Evolutionary conservation across 2,113 vertebrate genomes (phyloP).

Genomic region (Nycticorax nycticorax): DNA sequence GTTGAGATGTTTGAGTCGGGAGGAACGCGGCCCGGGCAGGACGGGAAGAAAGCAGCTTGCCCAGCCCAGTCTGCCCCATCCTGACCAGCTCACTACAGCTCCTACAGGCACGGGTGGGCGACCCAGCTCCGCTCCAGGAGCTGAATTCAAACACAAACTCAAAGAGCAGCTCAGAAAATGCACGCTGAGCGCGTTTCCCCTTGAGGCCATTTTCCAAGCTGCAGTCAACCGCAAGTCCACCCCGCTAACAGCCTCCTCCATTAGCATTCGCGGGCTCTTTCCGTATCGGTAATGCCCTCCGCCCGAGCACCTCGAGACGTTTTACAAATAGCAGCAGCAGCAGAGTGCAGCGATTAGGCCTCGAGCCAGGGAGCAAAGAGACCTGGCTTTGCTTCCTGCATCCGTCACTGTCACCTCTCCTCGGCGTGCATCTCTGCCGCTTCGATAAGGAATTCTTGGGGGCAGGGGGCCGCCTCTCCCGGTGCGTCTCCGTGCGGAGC

Average conservation of each 20-base stretch:
- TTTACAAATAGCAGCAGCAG: background rate
- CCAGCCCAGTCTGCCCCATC: accelerated
- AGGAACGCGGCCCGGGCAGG: background rate
- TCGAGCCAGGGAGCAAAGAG: background rate
- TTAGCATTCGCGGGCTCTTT: background rate
- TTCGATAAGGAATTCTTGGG: accelerated
- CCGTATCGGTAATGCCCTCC: background rate
- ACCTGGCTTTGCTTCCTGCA: background rate
- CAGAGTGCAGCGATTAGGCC: background rate
- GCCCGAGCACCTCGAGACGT: background rate
- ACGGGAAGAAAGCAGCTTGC: background rate
- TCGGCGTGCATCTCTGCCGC: accelerated
- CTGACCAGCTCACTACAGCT: background rate
- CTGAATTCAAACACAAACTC: background rate
- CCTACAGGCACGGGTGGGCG: background rate
- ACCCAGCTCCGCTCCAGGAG: background rate
- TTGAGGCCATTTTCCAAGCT: background rate
- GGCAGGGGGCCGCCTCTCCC: accelerated
- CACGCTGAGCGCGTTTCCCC: background rate
- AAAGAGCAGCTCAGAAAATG: background rate
- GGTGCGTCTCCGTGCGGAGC: accelerated
- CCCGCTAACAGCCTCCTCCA: background rate
- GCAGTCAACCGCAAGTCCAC: background rate
- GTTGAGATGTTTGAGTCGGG: background rate
- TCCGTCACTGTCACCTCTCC: slow-evolving; percentile 9